These are phyloP conservation scores for Tetranychus piercei DNA, from an alignment of 2,888 invertebrate species.

Conservation along the genomic window DNA sequence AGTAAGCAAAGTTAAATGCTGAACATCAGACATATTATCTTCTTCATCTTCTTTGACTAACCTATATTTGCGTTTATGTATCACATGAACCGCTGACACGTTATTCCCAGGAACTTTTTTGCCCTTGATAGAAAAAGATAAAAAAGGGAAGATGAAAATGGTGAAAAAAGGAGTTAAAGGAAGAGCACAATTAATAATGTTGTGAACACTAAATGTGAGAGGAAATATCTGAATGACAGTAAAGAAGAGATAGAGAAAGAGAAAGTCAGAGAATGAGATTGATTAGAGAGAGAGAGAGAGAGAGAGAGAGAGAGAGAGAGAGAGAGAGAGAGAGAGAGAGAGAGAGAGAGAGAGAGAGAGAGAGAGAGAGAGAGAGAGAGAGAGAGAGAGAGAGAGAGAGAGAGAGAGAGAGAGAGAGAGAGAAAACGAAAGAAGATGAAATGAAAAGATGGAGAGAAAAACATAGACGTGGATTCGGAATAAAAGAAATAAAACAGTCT, in stretches of 20 bases:
- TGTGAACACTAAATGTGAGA: background rate
- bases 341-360: background rate
- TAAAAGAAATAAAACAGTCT: slow-evolving; percentile 26
- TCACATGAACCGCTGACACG: slow-evolving; percentile 81
- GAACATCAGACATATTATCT: background rate
- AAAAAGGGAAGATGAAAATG: background rate
- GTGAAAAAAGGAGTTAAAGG: slow-evolving; percentile 1
- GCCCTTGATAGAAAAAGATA: slow-evolving; percentile 35
- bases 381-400: no score
- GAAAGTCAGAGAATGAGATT: no score
- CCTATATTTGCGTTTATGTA: slow-evolving; percentile 31
- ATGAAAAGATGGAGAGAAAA: background rate
- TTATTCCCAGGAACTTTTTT: slow-evolving; percentile 88
- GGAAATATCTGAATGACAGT: background rate
- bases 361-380: background rate
- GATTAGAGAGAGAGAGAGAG: background rate
- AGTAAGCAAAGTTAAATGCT: background rate
- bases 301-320: background rate
- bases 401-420: no score
- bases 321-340: background rate
- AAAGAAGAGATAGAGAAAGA: background rate
- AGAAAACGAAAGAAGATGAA: background rate
- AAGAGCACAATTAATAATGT: background rate
- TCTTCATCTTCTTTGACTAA: background rate
- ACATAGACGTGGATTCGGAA: background rate